Evolutionary conservation across 2,797 vertebrate species (phyloP).

Genomic region (Amblyopsis hoosieri): DNA sequence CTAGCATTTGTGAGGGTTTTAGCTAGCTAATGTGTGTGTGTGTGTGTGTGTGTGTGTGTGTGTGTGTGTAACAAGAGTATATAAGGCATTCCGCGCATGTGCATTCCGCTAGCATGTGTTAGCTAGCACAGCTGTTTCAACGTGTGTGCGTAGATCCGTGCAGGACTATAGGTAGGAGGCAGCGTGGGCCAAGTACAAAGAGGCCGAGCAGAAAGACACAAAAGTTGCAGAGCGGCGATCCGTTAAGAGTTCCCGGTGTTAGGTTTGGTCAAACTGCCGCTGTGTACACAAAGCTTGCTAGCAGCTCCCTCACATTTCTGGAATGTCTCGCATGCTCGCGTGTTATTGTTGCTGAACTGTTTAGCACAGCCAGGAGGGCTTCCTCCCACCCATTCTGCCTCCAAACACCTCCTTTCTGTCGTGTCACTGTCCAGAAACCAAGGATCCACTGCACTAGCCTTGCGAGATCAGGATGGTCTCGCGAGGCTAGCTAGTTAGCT

Average conservation of each 20-base stretch:
- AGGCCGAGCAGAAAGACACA: slow-evolving; percentile 38
- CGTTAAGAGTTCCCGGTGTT: slow-evolving; percentile 56
- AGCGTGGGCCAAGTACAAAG: background rate
- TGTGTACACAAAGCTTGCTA: slow-evolving; percentile 65
- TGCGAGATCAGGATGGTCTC: too few relatives aligned
- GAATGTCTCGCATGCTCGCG: slow-evolving; percentile 80
- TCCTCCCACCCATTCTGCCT: slow-evolving; percentile 13
- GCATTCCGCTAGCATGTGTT: too few relatives aligned
- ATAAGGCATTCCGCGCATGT: too few relatives aligned
- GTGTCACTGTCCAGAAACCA: slow-evolving; percentile 47
- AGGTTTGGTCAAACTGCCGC: slow-evolving; percentile 54
- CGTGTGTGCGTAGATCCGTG: too few relatives aligned
- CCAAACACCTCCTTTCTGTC: slow-evolving; percentile 32
- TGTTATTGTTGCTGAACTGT: slow-evolving; percentile 64
- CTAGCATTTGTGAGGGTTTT: too few relatives aligned
- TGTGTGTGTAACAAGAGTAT: background rate
- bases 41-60: background rate
- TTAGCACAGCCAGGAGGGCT: slow-evolving; percentile 40
- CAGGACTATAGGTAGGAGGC: background rate
- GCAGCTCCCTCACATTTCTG: slow-evolving; percentile 82
- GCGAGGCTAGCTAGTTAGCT: too few relatives aligned
- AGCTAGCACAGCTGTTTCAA: too few relatives aligned
- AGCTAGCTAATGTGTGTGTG: background rate
- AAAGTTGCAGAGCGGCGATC: slow-evolving; percentile 45
- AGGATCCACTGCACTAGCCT: slow-evolving; percentile 44